phyloP scores from a whole-genome alignment of 2,888 invertebrate species.

The Melitaea athalia region DNA sequence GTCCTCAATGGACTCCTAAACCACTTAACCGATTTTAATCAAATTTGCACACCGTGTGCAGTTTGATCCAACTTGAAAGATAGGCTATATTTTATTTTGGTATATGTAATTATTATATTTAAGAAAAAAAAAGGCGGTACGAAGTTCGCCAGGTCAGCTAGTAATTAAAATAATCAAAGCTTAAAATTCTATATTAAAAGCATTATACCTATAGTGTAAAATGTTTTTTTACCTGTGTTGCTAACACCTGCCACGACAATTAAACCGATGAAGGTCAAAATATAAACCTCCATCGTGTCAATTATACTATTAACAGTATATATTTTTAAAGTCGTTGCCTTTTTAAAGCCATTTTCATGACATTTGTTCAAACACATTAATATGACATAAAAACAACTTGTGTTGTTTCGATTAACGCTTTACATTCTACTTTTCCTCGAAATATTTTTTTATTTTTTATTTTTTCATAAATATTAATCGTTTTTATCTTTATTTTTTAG shows the following conservation, averaged over 20 bases:
- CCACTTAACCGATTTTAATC: too few relatives aligned
- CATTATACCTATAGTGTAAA: background rate
- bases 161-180: background rate
- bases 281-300: constrained; percentile 1
- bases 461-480: background rate
- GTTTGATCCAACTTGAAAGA: too few relatives aligned
- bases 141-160: too few relatives aligned
- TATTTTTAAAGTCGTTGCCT: background rate
- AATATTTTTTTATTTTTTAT: background rate
- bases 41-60: too few relatives aligned
- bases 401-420: background rate
- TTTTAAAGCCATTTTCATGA: background rate
- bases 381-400: background rate
- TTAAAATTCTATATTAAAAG: background rate
- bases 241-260: background rate
- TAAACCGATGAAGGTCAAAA: background rate
- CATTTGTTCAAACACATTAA: constrained; percentile 8
- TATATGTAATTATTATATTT: too few relatives aligned
- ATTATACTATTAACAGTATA: background rate
- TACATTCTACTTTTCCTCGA: background rate
- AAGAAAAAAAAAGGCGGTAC: too few relatives aligned
- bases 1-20: too few relatives aligned
- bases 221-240: background rate
- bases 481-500: background rate
- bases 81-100: too few relatives aligned